A percentile compares a stretch with the other conserved stretches of the same genome.
These are phyloP conservation scores for Heliothis peltigera DNA, from an alignment of 2,888 invertebrate genomes.

Conservation along the genomic window DNA sequence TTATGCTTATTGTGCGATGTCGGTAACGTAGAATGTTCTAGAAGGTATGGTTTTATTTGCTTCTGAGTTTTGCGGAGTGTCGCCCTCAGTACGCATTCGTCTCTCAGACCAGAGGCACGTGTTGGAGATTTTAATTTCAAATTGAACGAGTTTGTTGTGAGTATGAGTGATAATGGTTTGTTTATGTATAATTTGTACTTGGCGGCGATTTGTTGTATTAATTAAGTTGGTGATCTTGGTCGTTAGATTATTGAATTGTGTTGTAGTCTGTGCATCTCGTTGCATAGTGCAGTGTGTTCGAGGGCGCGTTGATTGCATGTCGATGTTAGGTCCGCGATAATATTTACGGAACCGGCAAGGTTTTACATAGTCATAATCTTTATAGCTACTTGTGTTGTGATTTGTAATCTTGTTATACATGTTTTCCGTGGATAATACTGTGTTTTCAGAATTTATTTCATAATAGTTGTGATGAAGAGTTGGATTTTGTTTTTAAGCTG, in stretches of 20 bases:
- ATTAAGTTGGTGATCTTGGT: constrained; percentile 1
- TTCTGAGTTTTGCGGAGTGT: constrained; percentile 24
- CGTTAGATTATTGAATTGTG: constrained; percentile 9
- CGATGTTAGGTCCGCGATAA: constrained; percentile 4
- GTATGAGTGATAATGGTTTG: constrained; percentile 40
- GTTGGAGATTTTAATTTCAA: constrained; percentile 30
- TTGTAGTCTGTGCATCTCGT: constrained; percentile 15
- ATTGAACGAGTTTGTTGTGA: constrained; percentile 44
- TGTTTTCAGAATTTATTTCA: background rate
- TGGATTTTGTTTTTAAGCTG: background rate
- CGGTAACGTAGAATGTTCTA: constrained; percentile 60
- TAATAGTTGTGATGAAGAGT: background rate
- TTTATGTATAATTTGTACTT: constrained; percentile 11
- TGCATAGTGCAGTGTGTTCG: constrained; percentile 9
- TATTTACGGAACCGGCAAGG: constrained; percentile 16
- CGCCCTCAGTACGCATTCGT: constrained; percentile 54
- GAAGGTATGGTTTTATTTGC: constrained; percentile 54
- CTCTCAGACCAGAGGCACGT: constrained; percentile 48
- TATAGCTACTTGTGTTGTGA: constrained; percentile 9
- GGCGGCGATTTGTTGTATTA: background rate
- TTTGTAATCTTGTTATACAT: background rate
- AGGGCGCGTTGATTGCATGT: constrained; percentile 7
- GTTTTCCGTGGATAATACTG: constrained; percentile 2
- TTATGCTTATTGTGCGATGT: constrained; percentile 68
- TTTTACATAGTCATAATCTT: constrained; percentile 17